phyloP scores from a whole-genome alignment of 2,797 vertebrate species.

The Onychomys torridus region DNA sequence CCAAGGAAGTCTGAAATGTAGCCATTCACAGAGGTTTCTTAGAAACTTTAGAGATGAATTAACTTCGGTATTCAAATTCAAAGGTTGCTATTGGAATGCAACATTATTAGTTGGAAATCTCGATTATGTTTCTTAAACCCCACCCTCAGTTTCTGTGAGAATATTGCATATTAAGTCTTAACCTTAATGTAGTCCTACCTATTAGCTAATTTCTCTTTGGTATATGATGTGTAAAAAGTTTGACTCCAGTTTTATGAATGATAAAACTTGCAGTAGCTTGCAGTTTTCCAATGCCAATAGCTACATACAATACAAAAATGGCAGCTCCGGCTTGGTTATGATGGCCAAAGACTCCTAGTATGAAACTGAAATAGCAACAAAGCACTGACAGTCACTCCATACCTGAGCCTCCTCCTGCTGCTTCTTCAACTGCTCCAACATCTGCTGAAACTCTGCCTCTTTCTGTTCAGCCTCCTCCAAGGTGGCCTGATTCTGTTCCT shows the following conservation, averaged over 20 bases:
- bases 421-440: slow-evolving; percentile 93
- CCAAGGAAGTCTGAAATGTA: neutral
- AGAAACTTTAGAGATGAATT: slow-evolving; percentile 1
- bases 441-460: slow-evolving; percentile 93
- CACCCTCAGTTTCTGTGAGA: neutral
- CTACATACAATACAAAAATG: slow-evolving; percentile 7
- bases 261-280: slow-evolving; percentile 27
- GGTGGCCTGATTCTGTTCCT: slow-evolving; percentile 96
- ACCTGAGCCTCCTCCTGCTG: slow-evolving; percentile 96
- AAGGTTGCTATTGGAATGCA: slow-evolving; percentile 10
- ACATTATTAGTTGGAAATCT: slow-evolving; percentile 19
- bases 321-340: neutral
- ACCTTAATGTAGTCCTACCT: neutral
- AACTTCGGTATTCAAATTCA: slow-evolving; percentile 26
- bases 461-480: slow-evolving; percentile 94
- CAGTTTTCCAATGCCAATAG: slow-evolving; percentile 21
- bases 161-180: neutral
- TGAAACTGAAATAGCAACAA: neutral
- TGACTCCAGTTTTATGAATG: slow-evolving; percentile 4
- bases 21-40: neutral
- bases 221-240: neutral
- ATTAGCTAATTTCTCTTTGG: neutral
- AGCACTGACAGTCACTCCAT: neutral
- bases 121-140: slow-evolving; percentile 34
- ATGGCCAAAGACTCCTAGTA: neutral